Evolutionary conservation across 2,888 invertebrate species (phyloP).

Genomic region (Cerceris rybyensis): DNA sequence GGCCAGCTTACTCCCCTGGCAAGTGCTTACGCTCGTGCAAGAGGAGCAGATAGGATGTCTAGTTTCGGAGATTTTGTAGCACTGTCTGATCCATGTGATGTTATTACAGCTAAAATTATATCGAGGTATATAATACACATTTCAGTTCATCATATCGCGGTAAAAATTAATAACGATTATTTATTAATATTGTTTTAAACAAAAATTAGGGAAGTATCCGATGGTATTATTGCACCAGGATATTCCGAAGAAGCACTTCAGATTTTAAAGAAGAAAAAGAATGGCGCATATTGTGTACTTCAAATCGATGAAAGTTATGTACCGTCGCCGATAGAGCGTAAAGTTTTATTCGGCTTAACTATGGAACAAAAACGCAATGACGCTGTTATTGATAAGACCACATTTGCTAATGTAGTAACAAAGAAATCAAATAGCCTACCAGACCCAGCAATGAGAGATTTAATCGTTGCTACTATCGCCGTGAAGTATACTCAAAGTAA

Average conservation of each 20-base stretch:
- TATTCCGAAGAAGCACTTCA: conserved; percentile 92
- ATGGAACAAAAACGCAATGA: conserved; percentile 95
- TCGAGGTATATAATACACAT: conserved; percentile 84
- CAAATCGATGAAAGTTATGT: conserved; percentile 95
- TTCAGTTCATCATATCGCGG: background rate
- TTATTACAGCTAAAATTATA: conserved; percentile 94
- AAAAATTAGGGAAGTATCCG: conserved; percentile 91
- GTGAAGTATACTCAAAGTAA: conserved; percentile 99
- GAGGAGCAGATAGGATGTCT: conserved; percentile 99
- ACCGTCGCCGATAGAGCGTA: conserved; percentile 91
- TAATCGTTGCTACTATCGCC: conserved; percentile 97
- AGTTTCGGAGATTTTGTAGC: conserved; percentile 99
- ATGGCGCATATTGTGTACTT: conserved; percentile 94
- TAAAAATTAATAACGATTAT: background rate
- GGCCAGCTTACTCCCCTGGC: conserved; percentile 91
- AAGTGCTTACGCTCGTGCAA: conserved; percentile 95
- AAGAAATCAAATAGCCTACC: conserved; percentile 85
- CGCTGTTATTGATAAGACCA: conserved; percentile 88
- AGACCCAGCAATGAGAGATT: conserved; percentile 90
- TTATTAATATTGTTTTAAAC: background rate
- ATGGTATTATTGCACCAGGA: conserved; percentile 98
- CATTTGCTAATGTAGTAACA: conserved; percentile 93
- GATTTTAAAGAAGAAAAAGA: conserved; percentile 96
- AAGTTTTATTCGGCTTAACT: conserved; percentile 92
- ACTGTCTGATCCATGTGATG: conserved; percentile 95